These are phyloP conservation scores for Motacilla tschutschensis DNA, from an alignment of 2,113 vertebrate genomes.

Conservation along the genomic window DNA sequence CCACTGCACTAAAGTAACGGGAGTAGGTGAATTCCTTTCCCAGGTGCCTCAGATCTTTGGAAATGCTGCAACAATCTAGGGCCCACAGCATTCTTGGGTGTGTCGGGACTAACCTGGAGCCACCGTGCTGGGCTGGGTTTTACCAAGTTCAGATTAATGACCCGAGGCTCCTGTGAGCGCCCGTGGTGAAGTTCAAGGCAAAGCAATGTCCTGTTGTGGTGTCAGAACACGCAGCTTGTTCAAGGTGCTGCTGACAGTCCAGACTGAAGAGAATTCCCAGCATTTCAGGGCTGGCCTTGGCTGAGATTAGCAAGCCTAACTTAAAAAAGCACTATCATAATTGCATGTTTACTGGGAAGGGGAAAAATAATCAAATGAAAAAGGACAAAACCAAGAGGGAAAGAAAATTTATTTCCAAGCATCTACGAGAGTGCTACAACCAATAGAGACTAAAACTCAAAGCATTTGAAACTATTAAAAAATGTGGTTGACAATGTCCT, in stretches of 20 bases:
- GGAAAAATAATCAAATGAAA: conserved; percentile 61
- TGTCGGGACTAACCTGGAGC: accelerated
- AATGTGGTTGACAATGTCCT: conserved; percentile 60
- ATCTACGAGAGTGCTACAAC: conserved; percentile 72
- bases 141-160: not conserved
- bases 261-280: not conserved
- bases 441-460: conserved; percentile 68
- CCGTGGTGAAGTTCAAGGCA: not conserved
- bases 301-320: not conserved
- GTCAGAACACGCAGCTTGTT: not conserved
- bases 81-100: not conserved
- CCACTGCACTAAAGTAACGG: accelerated
- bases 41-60: not conserved
- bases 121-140: not conserved
- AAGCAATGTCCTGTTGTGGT: not conserved
- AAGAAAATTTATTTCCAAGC: conserved; percentile 78
- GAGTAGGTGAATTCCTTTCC: not conserved
- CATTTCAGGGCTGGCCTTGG: not conserved
- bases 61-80: not conserved
- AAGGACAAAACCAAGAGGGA: conserved; percentile 72
- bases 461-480: conserved; percentile 66
- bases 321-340: not conserved
- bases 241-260: not conserved
- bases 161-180: accelerated
- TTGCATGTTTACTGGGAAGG: not conserved